A percentile compares a stretch with the other conserved stretches of the same genome.
phyloP scores from a whole-genome alignment of 2,888 invertebrate species.

The Dyspetes luteomarginatus region DNA sequence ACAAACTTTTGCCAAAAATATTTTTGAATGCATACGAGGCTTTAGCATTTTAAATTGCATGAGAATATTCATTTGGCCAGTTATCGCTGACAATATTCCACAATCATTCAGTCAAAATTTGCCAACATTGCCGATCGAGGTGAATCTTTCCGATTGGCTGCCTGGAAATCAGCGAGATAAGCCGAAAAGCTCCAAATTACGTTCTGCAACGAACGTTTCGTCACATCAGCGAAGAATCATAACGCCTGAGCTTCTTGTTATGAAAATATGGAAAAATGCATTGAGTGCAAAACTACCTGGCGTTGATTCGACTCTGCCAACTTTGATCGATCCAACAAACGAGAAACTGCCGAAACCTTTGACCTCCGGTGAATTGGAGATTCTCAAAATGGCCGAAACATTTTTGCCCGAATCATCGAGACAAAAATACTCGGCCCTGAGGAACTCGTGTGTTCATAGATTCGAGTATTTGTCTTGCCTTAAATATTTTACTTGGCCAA shows the following conservation, averaged over 20 bases:
- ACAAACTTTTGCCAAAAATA: slow-evolving; percentile 73
- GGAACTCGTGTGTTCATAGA: slow-evolving; percentile 79
- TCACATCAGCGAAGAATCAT: slow-evolving; percentile 48
- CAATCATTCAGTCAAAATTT: slow-evolving; percentile 69
- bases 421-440: slow-evolving; percentile 77
- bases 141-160: slow-evolving; percentile 75
- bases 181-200: slow-evolving; percentile 65
- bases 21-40: slow-evolving; percentile 75
- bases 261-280: slow-evolving; percentile 74
- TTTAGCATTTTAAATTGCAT: slow-evolving; percentile 77
- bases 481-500: slow-evolving; percentile 81
- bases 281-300: slow-evolving; percentile 68
- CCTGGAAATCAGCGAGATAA: slow-evolving; percentile 72
- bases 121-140: slow-evolving; percentile 75
- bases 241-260: slow-evolving; percentile 76
- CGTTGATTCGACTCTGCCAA: slow-evolving; percentile 61
- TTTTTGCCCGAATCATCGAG: slow-evolving; percentile 75
- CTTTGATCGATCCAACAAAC: slow-evolving; percentile 76
- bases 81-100: slow-evolving; percentile 77
- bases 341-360: slow-evolving; percentile 75
- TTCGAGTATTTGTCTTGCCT: slow-evolving; percentile 81
- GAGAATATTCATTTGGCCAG: slow-evolving; percentile 79
- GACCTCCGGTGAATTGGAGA: slow-evolving; percentile 74
- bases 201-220: slow-evolving; percentile 15
- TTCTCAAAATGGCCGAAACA: slow-evolving; percentile 78